Base-by-base conservation (phyloP, 23 tunicate genomes). In the Phallusia fumigata region DNA sequence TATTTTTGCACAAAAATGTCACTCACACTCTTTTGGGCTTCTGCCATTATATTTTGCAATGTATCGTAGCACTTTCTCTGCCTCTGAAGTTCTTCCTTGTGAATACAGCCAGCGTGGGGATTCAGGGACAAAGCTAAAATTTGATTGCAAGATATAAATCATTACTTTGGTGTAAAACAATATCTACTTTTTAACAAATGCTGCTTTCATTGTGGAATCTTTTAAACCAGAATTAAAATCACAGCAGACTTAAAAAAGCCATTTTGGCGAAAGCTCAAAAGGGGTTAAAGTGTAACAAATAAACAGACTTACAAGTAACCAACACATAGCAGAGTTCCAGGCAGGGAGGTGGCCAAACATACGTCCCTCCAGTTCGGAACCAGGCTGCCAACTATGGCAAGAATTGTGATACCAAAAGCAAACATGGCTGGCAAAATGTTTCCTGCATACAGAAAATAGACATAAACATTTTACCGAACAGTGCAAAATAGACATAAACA, bases 41-140 rank as follows among this genome's bases (percentile, higher is more conserved):
- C 76, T 64, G 0, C 96, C 96, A 79, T 96, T 96, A 73, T 91
- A 85, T 58, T 35, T 65, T 26, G 96, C 99, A 31, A 96, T 52
- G 32, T 73, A 78, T 40, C 84, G 81, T 65, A 96, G 52, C 18
- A 85, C 86, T 15, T 82, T 76, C 84, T 91, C 96, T 31, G 96
- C 96, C 81, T 85, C 90, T 40, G 58, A 53, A 11, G 74, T 75
- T 73, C 74, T 84, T 33, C 89, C 89, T 80, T 96, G 93, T 16
- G 99, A 96, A 78, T 87, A 90, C 33, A 96, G 79, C 99, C 99
- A 96, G 19, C 99, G 77, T 8, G 99, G 96, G 12, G 99, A 96
- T 75, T 96, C 99, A 51, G 96, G 96, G 0, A 91, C 86, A 76
- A 64, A 47, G 52, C 98, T 93, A 73, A 35, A 73, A 58, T 3